Percentiles rank a stretch among this genome's conserved stretches.
These are phyloP conservation scores for Melanocharis versteri DNA, from an alignment of 2,113 vertebrate species.

Conservation along the genomic window DNA sequence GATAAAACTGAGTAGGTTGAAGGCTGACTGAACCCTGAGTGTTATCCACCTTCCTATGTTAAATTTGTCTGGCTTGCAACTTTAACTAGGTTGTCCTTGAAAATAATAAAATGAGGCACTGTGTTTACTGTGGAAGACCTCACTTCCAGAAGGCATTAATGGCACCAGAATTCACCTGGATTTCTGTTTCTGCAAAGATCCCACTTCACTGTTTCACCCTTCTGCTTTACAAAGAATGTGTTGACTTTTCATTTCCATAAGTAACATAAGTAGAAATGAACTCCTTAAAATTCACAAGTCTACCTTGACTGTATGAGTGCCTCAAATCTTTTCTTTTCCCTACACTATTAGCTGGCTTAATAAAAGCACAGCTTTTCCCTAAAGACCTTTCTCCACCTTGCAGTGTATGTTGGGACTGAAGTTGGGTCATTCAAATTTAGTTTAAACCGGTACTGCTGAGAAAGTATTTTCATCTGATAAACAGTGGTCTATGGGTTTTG, in stretches of 20 bases:
- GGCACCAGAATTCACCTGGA: not conserved
- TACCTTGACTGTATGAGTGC: not conserved
- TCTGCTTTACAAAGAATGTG: not conserved
- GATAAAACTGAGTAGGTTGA: slow-evolving; percentile 54
- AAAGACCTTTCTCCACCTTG: not conserved
- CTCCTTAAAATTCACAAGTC: not conserved
- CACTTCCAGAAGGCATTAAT: not conserved
- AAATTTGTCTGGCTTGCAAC: slow-evolving; percentile 42
- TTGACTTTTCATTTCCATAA: not conserved
- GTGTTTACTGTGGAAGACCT: not conserved
- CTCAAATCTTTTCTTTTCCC: not conserved
- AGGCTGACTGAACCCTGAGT: slow-evolving; percentile 29
- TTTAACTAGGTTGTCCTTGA: slow-evolving; percentile 42
- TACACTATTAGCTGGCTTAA: not conserved
- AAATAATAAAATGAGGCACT: not conserved
- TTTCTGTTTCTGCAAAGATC: not conserved
- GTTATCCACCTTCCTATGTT: slow-evolving; percentile 2
- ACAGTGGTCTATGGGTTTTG: not conserved
- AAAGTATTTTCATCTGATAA: not conserved
- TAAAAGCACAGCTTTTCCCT: accelerated
- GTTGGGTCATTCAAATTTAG: not conserved
- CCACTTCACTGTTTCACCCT: accelerated
- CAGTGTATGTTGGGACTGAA: not conserved
- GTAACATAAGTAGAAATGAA: not conserved
- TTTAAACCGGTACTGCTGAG: not conserved